Evolutionary conservation across 2,888 invertebrate species (phyloP), one percentile per base, ranked within the genome.

Genomic region (Trissolcus japonicus): DNA sequence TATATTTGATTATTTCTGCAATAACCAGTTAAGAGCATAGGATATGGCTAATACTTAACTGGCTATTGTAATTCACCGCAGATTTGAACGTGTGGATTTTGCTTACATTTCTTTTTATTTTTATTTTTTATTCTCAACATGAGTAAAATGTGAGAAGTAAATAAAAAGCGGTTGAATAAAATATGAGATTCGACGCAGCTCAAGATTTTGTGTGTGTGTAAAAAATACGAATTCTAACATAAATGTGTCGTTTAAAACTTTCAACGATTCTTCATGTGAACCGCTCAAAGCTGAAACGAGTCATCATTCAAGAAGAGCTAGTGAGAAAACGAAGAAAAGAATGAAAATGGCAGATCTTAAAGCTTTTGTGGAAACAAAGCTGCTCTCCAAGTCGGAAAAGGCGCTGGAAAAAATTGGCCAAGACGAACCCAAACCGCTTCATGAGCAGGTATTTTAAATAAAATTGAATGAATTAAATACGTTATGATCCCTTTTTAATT

Each of bases 341-440:
- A 96, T 96, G 92, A 96, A 97, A 91, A 97, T 98, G 93, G 94
- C 96, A 0, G 98, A 97, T 86, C 89, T 98, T 43, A 94, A 95
- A 87, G 95, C 96, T 1, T 97, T 98, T 84, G 96, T 97, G 14
- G 98, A 97, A 88, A 96, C 96, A 0, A 96, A 96, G 89, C 90
- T 97, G 82, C 91, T 97, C 68, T 97, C 96, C 0, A 96, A 96
- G 89, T 97, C 97, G 0, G 96, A 97, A 84, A 96, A 96, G 89
- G 95, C 96, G 76, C 90, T 97, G 83, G 96, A 96, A 90, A 96
- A 95, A 91, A 95, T 96, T 86, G 96, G 95, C 76, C 93, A 94
- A 57, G 95, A 95, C 25, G 94, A 94, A 82, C 91, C 93, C 61
- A 80, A 80, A 62, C 60, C 71, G 19, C 55, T 80, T 14, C 66